Evolutionary conservation across 2,888 invertebrate genomes (phyloP), one percentile per base, ranked within the genome.

Genomic region (Trichopoda pennipes): DNA sequence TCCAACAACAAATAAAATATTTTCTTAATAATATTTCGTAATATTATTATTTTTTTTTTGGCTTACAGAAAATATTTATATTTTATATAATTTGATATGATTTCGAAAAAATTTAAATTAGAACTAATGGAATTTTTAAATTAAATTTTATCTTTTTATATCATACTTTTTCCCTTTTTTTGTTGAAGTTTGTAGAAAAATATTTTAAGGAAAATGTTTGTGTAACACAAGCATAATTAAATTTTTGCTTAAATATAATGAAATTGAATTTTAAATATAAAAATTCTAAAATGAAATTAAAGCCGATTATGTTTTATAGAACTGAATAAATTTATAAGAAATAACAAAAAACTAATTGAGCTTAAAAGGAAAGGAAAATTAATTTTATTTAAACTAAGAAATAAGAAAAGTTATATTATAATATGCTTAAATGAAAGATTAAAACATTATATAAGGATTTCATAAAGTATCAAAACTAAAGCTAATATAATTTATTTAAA

Each of bases 91-190:
- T 74, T 80, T 69, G 21, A 56, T 58, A 64, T 74, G 74, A 69
- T 23, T 35, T 64, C 35, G 19, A 35, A 47, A n/a, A 53, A 72
- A 63, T 12, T 4, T 49, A 69, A 81, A 81, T 74, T 44, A 53
- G 70, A 66, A 81, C 70, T 74, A 78, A 81, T 81, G 78, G 73
- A 32, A 51, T 60, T 81, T 69, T 21, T 35, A 68, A 78, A 81
- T 73, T 21, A 73, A 81, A 81, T 77, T 58, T 66, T 63, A 53
- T 73, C n/a, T 61, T 19, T 49, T 28, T 44, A 44, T 68, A 55
- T 28, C 16, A 14, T 21, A 16, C 47, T 47, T 55, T 19, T 14
- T 14, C 12, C 21, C n/a, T 14, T 44, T 16, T 61, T 49, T 38
- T 51, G 32, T 49, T n/a, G 14, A 44, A 44, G 14, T n/a, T 56